Evolutionary conservation across 2,113 vertebrate genomes (phyloP).

Genomic region (Capreolus pygargus): DNA sequence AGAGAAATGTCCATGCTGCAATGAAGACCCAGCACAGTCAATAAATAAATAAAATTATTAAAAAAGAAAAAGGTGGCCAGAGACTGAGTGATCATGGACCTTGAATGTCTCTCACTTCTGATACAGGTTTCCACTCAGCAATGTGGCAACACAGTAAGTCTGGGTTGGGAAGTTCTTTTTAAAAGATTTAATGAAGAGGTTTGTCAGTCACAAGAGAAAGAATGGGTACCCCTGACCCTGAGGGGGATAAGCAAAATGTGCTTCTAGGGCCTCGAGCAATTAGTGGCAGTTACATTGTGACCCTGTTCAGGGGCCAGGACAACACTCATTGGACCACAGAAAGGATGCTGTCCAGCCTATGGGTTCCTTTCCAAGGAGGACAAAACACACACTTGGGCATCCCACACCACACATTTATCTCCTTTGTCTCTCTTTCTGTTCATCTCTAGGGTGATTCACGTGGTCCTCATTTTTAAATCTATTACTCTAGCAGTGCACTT

Average conservation of each 20-base stretch:
- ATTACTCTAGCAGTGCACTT: background rate
- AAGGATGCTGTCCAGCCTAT: rapidly evolving
- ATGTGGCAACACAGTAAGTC: background rate
- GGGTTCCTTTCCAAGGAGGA: background rate
- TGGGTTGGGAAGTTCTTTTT: background rate
- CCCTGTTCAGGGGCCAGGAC: background rate
- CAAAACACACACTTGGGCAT: background rate
- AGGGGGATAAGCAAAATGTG: background rate
- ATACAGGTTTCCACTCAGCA: background rate
- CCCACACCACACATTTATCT: background rate
- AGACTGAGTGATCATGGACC: rapidly evolving
- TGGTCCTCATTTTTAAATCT: background rate
- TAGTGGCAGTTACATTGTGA: background rate
- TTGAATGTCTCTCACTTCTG: background rate
- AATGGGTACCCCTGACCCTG: background rate
- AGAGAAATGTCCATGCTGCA: background rate
- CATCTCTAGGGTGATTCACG: background rate
- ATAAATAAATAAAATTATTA: background rate
- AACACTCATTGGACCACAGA: background rate
- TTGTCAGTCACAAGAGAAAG: background rate
- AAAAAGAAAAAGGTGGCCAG: background rate
- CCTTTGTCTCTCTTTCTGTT: background rate
- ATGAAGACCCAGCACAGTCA: background rate
- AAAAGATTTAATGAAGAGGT: background rate
- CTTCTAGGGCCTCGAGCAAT: background rate